A percentile compares a stretch with the other conserved stretches of the same genome.
phyloP scores from a whole-genome alignment of 2,888 invertebrate genomes.

The Crepidodera aurea region DNA sequence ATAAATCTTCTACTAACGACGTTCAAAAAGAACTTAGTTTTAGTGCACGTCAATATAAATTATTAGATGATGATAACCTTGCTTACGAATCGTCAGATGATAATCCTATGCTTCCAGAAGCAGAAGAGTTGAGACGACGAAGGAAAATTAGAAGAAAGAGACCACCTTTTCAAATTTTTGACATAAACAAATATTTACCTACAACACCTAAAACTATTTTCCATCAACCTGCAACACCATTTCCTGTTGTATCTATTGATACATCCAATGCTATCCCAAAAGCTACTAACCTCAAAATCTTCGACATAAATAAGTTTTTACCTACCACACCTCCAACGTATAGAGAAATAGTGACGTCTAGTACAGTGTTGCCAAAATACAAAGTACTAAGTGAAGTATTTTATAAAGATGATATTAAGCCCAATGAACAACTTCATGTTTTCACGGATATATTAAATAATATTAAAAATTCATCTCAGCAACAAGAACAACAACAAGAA shows the following conservation, averaged over 20 bases:
- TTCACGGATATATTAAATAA: slow-evolving; percentile 65
- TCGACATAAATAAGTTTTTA: slow-evolving; percentile 30
- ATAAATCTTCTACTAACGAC: not conserved
- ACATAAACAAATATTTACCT: slow-evolving; percentile 39
- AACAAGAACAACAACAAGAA: slow-evolving; percentile 24
- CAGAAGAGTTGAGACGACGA: slow-evolving; percentile 32
- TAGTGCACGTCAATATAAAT: slow-evolving; percentile 1
- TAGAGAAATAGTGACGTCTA: slow-evolving; percentile 22
- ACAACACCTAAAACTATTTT: slow-evolving; percentile 13
- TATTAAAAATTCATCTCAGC: slow-evolving; percentile 56
- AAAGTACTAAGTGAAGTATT: slow-evolving; percentile 55
- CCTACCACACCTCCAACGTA: slow-evolving; percentile 30
- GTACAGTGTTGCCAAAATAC: slow-evolving; percentile 47
- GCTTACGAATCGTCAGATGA: slow-evolving; percentile 11
- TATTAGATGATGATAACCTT: slow-evolving; percentile 6
- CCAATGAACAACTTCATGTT: slow-evolving; percentile 60
- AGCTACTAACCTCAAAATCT: slow-evolving; percentile 6
- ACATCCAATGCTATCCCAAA: not conserved
- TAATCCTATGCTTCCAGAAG: slow-evolving; percentile 32
- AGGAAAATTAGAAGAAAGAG: slow-evolving; percentile 33
- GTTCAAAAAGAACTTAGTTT: not conserved
- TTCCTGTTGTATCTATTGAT: not conserved
- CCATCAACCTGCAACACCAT: not conserved
- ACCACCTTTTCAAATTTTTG: slow-evolving; percentile 42
- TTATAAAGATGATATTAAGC: slow-evolving; percentile 59